Base-by-base conservation (phyloP, 1,140 invertebrate genomes). In the Lordiphosa stackelbergi region DNA sequence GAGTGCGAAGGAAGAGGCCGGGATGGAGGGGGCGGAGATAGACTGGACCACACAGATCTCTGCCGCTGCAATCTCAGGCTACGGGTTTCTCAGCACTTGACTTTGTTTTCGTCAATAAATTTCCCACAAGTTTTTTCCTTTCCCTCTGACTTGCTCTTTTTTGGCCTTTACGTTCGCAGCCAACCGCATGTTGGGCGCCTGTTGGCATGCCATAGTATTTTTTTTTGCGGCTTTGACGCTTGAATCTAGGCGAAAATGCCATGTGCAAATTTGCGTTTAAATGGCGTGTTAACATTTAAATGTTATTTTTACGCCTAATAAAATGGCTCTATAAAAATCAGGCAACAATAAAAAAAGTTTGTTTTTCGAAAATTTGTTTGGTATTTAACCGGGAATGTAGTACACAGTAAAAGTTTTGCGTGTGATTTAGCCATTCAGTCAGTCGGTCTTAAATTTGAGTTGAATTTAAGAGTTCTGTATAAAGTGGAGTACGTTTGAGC, bases 81-180 rank as follows among this genome's bases (percentile, higher is more conserved):
- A 52, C 45, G 37, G 62, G 52, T 60, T 57, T 54, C 58, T 72
- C 64, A 59, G 54, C 73, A 68, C 73, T 77, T 77, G 73, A 77
- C 73, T 77, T 77, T 77, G 73, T 77, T 77, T 77, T 77, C 73
- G 73, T 77, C 73, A 72, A 77, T 77, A 77, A 77, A 77, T 77
- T 77, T 77, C 28, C 58, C 62, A 69, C 66, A 66, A 75, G 61
- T 62, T 74, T 58, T 63, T 35, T 24, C 11, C 22, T 47, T 12
- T 41, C 28, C 4, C 24, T 12, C 11, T 13, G n/a, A 12, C 16
- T 34, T 34, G 5, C 24, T 12, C n/a, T n/a, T 12, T 13, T 56
- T 37, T 53, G 40, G 38, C 46, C 46, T 41, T 52, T 52, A 31
- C 46, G 60, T 53, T 42, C 45, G 47, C 19, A 57, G 38, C 49